Evolutionary conservation across 2,888 invertebrate genomes (phyloP).

Genomic region (Limnephilus rhombicus): DNA sequence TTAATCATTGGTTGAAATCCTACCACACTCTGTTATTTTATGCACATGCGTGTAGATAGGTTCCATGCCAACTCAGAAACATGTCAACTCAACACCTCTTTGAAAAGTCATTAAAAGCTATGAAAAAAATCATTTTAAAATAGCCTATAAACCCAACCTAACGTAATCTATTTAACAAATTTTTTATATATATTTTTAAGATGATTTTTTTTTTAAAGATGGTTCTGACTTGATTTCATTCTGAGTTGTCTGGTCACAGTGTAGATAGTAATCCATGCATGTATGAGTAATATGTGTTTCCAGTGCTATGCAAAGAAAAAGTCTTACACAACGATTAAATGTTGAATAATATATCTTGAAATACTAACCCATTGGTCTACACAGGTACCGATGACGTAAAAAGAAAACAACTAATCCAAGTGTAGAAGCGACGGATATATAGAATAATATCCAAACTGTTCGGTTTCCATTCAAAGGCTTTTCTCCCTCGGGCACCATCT

Average conservation of each 20-base stretch:
- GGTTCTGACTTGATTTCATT: no score
- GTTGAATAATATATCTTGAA: neutral
- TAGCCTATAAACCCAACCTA: no score
- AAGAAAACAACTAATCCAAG: constrained; percentile 92
- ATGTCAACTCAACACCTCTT: no score
- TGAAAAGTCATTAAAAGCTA: no score
- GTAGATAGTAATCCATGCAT: no score
- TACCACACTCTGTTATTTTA: neutral
- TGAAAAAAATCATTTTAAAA: no score
- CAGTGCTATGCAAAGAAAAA: neutral
- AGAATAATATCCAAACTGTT: constrained; percentile 82
- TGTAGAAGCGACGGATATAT: constrained; percentile 87
- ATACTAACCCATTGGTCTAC: constrained; percentile 91
- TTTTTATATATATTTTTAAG: no score
- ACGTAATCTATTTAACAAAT: no score
- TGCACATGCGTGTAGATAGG: neutral
- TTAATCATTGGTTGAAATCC: neutral
- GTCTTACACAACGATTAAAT: neutral
- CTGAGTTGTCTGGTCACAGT: no score
- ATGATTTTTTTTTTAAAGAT: no score
- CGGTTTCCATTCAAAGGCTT: constrained; percentile 82
- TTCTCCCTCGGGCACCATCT: constrained; percentile 74
- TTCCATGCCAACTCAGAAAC: no score
- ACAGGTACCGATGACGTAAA: constrained; percentile 91
- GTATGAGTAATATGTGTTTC: neutral